These are phyloP conservation scores for Typhlichthys subterraneus DNA, from an alignment of 2,797 vertebrate genomes.

Conservation along the genomic window DNA sequence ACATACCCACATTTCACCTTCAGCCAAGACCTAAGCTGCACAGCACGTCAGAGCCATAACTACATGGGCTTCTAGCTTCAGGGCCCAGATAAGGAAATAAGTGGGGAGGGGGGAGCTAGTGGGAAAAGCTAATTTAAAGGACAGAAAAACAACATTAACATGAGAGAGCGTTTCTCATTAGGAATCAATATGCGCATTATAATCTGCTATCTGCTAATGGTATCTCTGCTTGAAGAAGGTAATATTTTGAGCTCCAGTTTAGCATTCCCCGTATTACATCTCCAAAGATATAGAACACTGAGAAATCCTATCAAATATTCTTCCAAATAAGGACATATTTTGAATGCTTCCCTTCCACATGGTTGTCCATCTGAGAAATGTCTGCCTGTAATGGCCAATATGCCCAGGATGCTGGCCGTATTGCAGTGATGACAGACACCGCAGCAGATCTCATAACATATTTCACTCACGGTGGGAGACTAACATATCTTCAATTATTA, in stretches of 20 bases:
- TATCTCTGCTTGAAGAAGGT: background rate
- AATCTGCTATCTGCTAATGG: slow-evolving; percentile 18
- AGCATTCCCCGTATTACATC: slow-evolving; percentile 15
- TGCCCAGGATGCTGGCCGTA: slow-evolving; percentile 60
- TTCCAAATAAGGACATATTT: slow-evolving; percentile 33
- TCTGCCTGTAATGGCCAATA: slow-evolving; percentile 60
- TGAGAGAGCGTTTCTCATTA: slow-evolving; percentile 36
- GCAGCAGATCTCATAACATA: slow-evolving; percentile 53
- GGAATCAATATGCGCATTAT: slow-evolving; percentile 22
- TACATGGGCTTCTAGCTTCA: slow-evolving; percentile 5
- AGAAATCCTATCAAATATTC: slow-evolving; percentile 8
- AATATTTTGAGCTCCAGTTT: background rate
- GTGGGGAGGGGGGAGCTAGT: background rate
- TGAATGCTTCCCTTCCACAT: slow-evolving; percentile 57
- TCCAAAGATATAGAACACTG: slow-evolving; percentile 12
- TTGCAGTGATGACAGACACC: slow-evolving; percentile 53
- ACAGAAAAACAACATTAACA: slow-evolving; percentile 28
- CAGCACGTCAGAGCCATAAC: slow-evolving; percentile 16
- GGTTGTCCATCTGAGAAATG: slow-evolving; percentile 41
- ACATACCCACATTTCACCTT: slow-evolving; percentile 40
- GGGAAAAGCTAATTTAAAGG: slow-evolving; percentile 33
- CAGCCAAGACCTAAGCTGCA: slow-evolving; percentile 23
- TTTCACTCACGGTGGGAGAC: slow-evolving; percentile 57
- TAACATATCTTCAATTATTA: slow-evolving; percentile 56
- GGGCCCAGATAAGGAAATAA: slow-evolving; percentile 14